These are phyloP conservation scores for Acheta domesticus DNA, from an alignment of 2,888 invertebrate genomes.

Conservation along the genomic window DNA sequence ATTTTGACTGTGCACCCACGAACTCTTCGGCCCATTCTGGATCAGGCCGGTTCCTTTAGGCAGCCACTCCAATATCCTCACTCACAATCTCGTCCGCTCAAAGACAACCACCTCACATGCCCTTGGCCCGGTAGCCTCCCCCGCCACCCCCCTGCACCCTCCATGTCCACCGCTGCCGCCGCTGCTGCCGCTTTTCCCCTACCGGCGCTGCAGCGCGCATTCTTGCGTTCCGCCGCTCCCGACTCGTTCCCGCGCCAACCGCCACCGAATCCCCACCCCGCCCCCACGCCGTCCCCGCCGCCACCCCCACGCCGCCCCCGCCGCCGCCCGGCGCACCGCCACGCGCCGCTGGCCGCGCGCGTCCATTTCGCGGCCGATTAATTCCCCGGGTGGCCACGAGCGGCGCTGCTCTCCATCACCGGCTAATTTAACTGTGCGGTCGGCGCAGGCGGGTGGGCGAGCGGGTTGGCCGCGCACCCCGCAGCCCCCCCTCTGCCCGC, in stretches of 20 bases:
- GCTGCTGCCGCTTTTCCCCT: too few species aligned
- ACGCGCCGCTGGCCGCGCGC: not conserved
- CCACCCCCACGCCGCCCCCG: not conserved
- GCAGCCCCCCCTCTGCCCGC: not conserved
- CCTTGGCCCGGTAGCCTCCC: too few species aligned
- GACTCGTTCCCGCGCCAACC: not conserved
- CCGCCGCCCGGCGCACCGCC: not conserved
- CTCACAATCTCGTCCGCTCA: too few species aligned
- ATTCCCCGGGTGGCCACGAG: not conserved
- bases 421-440: slow-evolving; percentile 10
- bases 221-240: not conserved
- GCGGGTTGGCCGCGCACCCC: not conserved
- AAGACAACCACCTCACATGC: too few species aligned
- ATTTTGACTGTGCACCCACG: too few species aligned
- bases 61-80: too few species aligned
- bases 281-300: not conserved
- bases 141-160: too few species aligned
- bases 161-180: too few species aligned
- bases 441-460: slow-evolving; percentile 6
- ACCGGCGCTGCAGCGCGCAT: too few species aligned
- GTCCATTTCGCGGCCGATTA: not conserved
- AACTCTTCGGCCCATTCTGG: too few species aligned
- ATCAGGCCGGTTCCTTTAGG: too few species aligned
- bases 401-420: slow-evolving; percentile 18
- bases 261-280: not conserved